phyloP scores from a whole-genome alignment of 2,797 vertebrate species.

The Nyctibius grandis region DNA sequence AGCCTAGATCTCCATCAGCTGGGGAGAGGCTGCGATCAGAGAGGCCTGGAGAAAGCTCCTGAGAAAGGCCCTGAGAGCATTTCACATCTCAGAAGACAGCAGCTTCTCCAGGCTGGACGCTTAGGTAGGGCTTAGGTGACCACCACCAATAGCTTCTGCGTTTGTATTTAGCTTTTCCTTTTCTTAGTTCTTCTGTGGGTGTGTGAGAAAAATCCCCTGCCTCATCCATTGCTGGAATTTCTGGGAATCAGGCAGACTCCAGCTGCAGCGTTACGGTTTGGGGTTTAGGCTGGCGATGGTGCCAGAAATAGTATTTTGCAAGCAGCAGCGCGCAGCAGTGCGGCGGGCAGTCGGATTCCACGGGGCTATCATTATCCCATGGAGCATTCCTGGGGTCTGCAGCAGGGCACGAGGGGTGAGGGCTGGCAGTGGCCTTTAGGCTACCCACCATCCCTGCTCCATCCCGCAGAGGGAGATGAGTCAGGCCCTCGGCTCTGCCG shows the following conservation, averaged over 20 bases:
- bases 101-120: neutral
- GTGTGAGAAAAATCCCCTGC: neutral
- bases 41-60: neutral
- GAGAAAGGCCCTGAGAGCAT: neutral
- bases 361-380: neutral
- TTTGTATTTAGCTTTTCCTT: neutral
- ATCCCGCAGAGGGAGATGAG: neutral
- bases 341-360: neutral
- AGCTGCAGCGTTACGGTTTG: neutral
- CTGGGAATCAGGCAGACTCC: neutral
- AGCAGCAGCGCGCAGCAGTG: neutral
- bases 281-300: neutral
- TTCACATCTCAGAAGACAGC: neutral
- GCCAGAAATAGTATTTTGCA: slow-evolving; percentile 36
- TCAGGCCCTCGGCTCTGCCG: accelerated
- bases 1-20: neutral
- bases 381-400: slow-evolving; percentile 1
- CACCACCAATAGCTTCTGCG: neutral
- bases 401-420: accelerated
- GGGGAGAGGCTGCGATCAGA: neutral
- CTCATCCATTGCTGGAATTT: neutral
- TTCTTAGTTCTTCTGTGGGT: neutral
- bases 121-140: neutral
- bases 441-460: neutral
- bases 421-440: neutral